Evolutionary conservation across 2,888 invertebrate species (phyloP), one percentile per base, ranked within the genome.

Genomic region (Epistrophe grossulariae): DNA sequence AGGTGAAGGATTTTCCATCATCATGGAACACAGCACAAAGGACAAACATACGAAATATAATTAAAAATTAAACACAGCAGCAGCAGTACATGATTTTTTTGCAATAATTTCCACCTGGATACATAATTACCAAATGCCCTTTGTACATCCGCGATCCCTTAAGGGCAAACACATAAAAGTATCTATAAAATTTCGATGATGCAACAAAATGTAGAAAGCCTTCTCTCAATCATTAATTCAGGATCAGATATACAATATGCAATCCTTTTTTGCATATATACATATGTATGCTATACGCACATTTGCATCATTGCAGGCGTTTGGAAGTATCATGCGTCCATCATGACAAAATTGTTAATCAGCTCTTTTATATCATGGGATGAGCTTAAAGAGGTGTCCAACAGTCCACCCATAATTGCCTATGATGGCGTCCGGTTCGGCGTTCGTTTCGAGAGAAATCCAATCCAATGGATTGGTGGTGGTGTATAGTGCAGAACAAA

Each of bases 81-180:
- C 77, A 57, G 1, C 1, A 38, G 24, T 24, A 24, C 3, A 2
- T 13, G n/a, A n/a, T 15, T 48, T 82, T 73, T 81, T 72, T 52
- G 9, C 73, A 85, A 85, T 85, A 82, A 82, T 82, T 82, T 85
- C 78, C 85, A 64, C 73, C 28, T 43, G 78, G 78, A 78, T 82
- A 79, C 62, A 82, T 85, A 48, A 66, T 66, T 78, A 85, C 85
- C 48, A 85, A 85, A 85, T 68, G 57, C 64, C 64, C 57, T 70
- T 74, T 76, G 73, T 64, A 60, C 45, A 19, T 7, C 31, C 0
- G 7, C 31, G 19, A 31, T 74, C 55, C 68, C 64, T 24, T 43
- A 15, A 24, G 60, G 60, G 24, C 28, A 11, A 57, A 59, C 24
- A 38, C 5, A 24, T 15, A 9, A 38, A 38, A 52, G 11, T n/a